These are phyloP conservation scores for Leptonema lineaticorne DNA, from an alignment of 1,140 invertebrate genomes.

Conservation along the genomic window DNA sequence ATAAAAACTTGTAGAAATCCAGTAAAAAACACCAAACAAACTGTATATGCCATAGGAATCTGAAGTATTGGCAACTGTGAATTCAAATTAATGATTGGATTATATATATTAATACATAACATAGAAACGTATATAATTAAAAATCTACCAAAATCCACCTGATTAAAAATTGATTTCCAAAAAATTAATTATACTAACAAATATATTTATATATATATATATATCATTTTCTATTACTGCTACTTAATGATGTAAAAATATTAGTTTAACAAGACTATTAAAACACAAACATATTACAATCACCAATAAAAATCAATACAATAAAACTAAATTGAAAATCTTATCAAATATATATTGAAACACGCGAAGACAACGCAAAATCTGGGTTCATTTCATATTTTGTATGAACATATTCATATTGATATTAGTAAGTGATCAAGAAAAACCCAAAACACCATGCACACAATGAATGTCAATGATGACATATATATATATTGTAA, in stretches of 20 bases:
- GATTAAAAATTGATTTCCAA: no score
- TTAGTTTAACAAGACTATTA: no score
- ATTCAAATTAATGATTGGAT: constrained; percentile 29
- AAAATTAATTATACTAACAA: no score
- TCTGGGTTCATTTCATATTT: not conserved
- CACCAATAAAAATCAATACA: no score
- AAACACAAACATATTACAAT: not conserved
- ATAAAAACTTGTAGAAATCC: constrained; percentile 66
- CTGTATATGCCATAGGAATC: constrained; percentile 58
- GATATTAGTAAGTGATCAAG: not conserved
- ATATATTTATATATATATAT: no score
- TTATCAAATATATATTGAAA: no score
- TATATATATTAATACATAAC: not conserved
- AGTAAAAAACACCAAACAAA: constrained; percentile 62
- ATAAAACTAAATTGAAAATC: no score
- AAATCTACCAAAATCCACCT: no score
- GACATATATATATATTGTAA: not conserved
- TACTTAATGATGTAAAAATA: no score
- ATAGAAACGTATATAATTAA: no score
- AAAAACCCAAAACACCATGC: not conserved
- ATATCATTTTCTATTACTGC: no score
- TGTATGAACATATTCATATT: no score
- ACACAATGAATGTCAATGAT: not conserved
- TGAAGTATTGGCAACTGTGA: constrained; percentile 60
- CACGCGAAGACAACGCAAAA: constrained; percentile 9